Evolutionary conservation across 2,888 invertebrate species (phyloP).

Genomic region (Dioctria rufipes): DNA sequence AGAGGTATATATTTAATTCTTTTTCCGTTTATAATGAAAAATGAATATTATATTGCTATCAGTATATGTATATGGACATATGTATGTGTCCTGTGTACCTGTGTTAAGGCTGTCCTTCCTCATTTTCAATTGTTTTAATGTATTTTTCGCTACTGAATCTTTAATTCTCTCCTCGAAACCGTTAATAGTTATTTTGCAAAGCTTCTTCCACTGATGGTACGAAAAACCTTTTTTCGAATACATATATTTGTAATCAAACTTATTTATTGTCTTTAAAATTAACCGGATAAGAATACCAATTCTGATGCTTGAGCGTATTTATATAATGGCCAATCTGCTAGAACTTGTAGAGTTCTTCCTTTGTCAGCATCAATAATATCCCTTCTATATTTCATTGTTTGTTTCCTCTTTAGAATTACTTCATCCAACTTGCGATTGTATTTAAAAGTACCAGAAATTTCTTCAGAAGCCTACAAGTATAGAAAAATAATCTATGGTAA

Average conservation of each 20-base stretch:
- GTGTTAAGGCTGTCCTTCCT: not conserved
- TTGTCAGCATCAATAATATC: not conserved
- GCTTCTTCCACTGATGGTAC: not conserved
- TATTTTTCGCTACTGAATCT: not conserved
- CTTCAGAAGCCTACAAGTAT: no score
- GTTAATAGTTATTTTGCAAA: not conserved
- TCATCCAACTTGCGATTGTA: no score
- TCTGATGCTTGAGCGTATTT: not conserved
- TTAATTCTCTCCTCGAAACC: not conserved
- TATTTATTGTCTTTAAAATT: not conserved
- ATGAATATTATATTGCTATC: no score
- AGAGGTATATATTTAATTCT: no score
- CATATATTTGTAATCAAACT: not conserved
- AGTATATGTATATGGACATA: no score
- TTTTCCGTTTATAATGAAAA: no score
- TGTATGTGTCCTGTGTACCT: not conserved
- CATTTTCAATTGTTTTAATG: not conserved
- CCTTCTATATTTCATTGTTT: not conserved
- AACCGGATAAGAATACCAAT: not conserved
- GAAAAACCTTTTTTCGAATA: no score
- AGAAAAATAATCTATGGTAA: no score
- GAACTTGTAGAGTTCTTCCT: not conserved
- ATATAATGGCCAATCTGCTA: conserved; percentile 5
- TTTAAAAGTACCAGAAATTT: no score
- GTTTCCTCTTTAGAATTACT: not conserved